Evolutionary conservation across 2,888 invertebrate genomes (phyloP).

Genomic region (Drosophila meridiana): DNA sequence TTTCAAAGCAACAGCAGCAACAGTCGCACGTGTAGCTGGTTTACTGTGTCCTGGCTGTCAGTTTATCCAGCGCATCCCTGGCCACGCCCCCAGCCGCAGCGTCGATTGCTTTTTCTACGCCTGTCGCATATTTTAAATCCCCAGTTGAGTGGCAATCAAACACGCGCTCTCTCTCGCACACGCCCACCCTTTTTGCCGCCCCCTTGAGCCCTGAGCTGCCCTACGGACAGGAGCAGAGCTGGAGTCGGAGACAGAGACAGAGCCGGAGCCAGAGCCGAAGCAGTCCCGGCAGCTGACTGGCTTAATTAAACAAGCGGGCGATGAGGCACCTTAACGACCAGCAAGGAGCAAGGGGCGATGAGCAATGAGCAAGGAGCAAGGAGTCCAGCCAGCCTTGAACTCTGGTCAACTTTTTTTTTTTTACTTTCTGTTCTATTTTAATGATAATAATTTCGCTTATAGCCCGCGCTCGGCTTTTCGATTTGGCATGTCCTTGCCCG

Average conservation of each 20-base stretch:
- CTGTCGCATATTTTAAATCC: constrained; percentile 78
- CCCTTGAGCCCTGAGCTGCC: constrained; percentile 24
- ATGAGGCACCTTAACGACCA: constrained; percentile 71
- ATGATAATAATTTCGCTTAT: constrained; percentile 73
- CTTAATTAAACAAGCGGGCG: constrained; percentile 73
- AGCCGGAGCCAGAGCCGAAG: neutral
- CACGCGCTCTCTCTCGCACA: constrained; percentile 30
- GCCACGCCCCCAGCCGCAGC: constrained; percentile 39
- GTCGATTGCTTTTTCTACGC: constrained; percentile 75
- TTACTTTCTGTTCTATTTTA: constrained; percentile 36
- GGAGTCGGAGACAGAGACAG: neutral
- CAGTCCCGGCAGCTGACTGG: constrained; percentile 53
- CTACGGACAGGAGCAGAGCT: neutral
- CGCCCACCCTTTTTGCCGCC: constrained; percentile 25
- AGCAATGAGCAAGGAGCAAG: constrained; percentile 8
- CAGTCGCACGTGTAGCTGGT: constrained; percentile 62
- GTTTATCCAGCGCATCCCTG: constrained; percentile 43
- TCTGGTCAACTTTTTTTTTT: constrained; percentile 52
- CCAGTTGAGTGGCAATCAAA: constrained; percentile 78
- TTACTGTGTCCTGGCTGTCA: constrained; percentile 65
- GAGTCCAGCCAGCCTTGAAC: constrained; percentile 26
- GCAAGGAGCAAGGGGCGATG: constrained; percentile 4
- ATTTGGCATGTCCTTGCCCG: constrained; percentile 14
- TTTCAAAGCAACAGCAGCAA: constrained; percentile 37
- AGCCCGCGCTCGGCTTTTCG: constrained; percentile 27